phyloP scores from a whole-genome alignment of 2,888 invertebrate genomes.

The Acrobasis consociella region DNA sequence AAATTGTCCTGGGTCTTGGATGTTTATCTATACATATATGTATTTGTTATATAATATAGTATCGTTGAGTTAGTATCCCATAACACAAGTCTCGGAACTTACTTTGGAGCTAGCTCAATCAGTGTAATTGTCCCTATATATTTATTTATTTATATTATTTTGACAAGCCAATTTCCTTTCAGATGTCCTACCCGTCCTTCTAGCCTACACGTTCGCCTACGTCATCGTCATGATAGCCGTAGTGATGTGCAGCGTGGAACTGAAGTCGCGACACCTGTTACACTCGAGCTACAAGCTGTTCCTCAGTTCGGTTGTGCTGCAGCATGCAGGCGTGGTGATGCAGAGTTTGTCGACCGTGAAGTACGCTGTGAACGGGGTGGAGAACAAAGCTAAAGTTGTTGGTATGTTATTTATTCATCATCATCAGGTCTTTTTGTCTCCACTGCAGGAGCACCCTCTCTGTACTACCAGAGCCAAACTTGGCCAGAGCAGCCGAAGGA shows the following conservation, averaged over 20 bases:
- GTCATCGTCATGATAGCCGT: constrained; percentile 87
- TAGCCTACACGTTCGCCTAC: constrained; percentile 89
- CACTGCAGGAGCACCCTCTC: no score
- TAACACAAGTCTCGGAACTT: no score
- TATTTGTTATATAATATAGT: no score
- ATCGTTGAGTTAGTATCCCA: no score
- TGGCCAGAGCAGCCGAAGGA: no score
- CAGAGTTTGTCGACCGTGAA: constrained; percentile 88
- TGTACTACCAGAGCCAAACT: no score
- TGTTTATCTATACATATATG: no score
- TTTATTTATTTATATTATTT: no score
- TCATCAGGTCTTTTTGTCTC: no score
- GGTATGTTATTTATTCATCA: constrained; percentile 71
- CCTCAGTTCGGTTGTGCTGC: constrained; percentile 86
- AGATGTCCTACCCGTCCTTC: constrained; percentile 93
- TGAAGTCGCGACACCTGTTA: constrained; percentile 90
- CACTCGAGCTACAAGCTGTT: constrained; percentile 95
- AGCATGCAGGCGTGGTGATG: constrained; percentile 87
- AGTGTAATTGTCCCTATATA: no score
- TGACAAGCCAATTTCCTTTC: constrained; percentile 47
- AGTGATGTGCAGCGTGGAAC: constrained; percentile 88
- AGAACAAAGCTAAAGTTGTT: constrained; percentile 71
- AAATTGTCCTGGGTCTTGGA: no score
- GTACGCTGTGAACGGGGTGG: constrained; percentile 89
- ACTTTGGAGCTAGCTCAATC: no score